Percentiles rank a stretch among this genome's conserved stretches.
These are phyloP conservation scores for Allygus modestus DNA, from an alignment of 2,888 invertebrate species.

Conservation along the genomic window DNA sequence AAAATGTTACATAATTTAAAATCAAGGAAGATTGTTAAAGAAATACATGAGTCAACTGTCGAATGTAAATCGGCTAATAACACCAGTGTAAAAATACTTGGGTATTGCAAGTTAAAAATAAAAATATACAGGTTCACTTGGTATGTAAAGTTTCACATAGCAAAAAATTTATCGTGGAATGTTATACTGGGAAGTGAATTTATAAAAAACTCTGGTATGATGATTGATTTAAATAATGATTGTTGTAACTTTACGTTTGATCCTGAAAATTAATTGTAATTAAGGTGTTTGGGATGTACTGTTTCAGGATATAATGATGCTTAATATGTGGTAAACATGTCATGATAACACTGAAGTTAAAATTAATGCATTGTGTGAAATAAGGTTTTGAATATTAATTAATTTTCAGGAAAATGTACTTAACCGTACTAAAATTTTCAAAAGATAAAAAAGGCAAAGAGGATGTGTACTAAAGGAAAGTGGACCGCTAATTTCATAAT, in stretches of 20 bases:
- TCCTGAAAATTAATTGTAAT: not conserved
- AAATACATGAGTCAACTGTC: not conserved
- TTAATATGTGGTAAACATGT: too few species aligned
- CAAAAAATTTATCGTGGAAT: not conserved
- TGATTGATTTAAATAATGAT: constrained; percentile 19
- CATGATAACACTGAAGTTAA: too few species aligned
- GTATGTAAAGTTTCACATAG: constrained; percentile 11
- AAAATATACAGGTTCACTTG: constrained; percentile 8
- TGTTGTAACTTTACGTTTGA: constrained; percentile 15
- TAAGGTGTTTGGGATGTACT: too few species aligned
- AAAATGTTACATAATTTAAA: not conserved
- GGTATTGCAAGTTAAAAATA: not conserved
- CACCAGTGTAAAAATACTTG: not conserved
- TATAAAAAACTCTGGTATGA: constrained; percentile 8
- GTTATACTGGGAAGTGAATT: constrained; percentile 12
- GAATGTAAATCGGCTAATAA: constrained; percentile 16
- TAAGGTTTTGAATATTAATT: too few species aligned
- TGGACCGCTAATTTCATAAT: too few species aligned
- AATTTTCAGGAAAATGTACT: too few species aligned
- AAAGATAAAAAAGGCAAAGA: too few species aligned
- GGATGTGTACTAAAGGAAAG: too few species aligned
- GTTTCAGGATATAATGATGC: too few species aligned
- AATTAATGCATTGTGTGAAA: too few species aligned
- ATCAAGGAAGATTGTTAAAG: not conserved
- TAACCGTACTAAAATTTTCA: too few species aligned